These are phyloP conservation scores for Epinotia ramella DNA, from an alignment of 2,888 invertebrate genomes.

Conservation along the genomic window DNA sequence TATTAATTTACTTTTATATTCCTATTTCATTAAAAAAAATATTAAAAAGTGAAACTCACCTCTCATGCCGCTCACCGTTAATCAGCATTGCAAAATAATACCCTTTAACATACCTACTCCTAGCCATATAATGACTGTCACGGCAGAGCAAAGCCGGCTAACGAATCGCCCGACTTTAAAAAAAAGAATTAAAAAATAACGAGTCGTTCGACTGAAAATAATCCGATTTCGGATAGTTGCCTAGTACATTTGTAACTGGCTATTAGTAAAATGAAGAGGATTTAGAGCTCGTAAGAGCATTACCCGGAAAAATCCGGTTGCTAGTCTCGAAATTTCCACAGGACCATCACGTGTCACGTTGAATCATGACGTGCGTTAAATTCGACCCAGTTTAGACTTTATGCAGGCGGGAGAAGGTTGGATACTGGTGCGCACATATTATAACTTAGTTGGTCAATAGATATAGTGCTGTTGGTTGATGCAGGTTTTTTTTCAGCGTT, in stretches of 20 bases:
- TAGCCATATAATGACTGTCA: constrained; percentile 12
- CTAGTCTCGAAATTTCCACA: neutral
- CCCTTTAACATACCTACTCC: constrained; percentile 14
- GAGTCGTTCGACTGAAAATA: constrained; percentile 28
- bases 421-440: neutral
- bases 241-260: neutral
- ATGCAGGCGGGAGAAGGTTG: neutral
- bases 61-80: constrained; percentile 24
- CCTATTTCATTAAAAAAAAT: neutral
- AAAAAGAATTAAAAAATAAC: constrained; percentile 18
- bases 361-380: neutral
- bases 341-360: too few relatives aligned
- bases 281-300: neutral
- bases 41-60: constrained; percentile 38
- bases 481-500: neutral
- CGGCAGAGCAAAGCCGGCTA: constrained; percentile 40
- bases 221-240: constrained; percentile 26
- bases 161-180: constrained; percentile 31
- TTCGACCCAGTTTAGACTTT: neutral
- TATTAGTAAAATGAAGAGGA: constrained; percentile 17
- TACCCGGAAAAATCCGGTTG: constrained; percentile 3
- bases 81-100: constrained; percentile 33
- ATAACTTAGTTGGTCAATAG: neutral
- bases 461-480: neutral
- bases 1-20: neutral